Conservation (phyloP, 2,888 invertebrate species). For the Belgica antarctica region DNA sequence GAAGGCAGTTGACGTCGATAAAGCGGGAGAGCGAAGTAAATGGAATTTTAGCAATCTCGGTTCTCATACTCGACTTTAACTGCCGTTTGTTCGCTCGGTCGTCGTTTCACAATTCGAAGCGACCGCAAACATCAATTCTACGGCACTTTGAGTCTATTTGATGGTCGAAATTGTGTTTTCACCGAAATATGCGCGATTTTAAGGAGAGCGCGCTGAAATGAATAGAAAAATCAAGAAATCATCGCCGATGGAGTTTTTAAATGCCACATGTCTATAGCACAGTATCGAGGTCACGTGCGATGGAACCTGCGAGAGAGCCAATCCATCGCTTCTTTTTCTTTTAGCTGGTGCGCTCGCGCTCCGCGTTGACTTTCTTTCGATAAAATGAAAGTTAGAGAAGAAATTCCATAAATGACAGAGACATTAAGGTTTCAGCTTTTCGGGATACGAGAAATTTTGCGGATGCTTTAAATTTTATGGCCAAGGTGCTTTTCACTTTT, state of each 20-base stretch:
- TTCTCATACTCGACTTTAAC: too few relatives aligned
- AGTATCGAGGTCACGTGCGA: constrained; percentile 26
- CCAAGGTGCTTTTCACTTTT: constrained; percentile 13
- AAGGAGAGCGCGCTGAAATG: too few relatives aligned
- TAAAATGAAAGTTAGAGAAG: constrained; percentile 28
- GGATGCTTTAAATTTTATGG: constrained; percentile 9
- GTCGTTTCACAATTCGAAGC: neutral
- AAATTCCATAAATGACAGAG: constrained; percentile 31
- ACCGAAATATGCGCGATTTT: too few relatives aligned
- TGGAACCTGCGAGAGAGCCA: constrained; percentile 28
- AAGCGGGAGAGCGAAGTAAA: too few relatives aligned
- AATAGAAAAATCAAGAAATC: neutral
- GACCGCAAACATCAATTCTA: neutral
- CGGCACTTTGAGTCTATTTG: too few relatives aligned
- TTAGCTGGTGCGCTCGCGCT: constrained; percentile 10
- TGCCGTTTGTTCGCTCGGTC: neutral
- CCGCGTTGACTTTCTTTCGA: constrained; percentile 17
- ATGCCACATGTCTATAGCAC: neutral
- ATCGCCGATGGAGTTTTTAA: constrained; percentile 1
- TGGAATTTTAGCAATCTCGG: neutral
- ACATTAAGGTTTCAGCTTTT: constrained; percentile 3
- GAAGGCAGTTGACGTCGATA: neutral
- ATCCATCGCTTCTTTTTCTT: neutral
- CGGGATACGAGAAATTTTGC: constrained; percentile 16
- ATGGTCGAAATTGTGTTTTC: too few relatives aligned